Evolutionary conservation across 2,113 vertebrate genomes (phyloP).

Genomic region (Pyrgilauda ruficollis): DNA sequence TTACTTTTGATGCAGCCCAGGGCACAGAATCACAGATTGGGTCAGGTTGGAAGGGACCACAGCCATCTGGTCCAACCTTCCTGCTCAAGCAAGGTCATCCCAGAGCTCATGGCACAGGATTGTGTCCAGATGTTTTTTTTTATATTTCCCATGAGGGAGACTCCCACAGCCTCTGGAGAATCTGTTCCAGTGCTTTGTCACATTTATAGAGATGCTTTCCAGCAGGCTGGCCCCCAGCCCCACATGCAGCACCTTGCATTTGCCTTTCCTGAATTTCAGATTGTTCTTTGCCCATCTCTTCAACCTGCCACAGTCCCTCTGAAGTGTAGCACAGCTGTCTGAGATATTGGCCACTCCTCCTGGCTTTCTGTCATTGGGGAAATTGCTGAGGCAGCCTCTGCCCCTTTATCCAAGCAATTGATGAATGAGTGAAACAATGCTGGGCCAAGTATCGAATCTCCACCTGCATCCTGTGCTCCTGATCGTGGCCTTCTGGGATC

Average conservation of each 20-base stretch:
- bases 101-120: background rate
- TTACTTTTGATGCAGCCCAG: background rate
- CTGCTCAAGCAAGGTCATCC: background rate
- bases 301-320: background rate
- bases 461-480: background rate
- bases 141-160: background rate
- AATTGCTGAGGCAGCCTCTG: background rate
- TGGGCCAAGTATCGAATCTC: rapidly evolving
- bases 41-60: background rate
- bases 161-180: background rate
- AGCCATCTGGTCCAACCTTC: background rate
- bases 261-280: background rate
- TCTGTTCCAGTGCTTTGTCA: background rate
- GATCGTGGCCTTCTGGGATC: background rate
- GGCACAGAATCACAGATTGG: background rate
- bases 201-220: background rate
- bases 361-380: background rate
- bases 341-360: background rate
- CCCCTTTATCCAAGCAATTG: background rate
- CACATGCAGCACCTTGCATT: background rate
- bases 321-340: background rate
- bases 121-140: background rate
- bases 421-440: background rate
- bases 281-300: background rate
- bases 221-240: background rate